Evolutionary conservation across 2,797 vertebrate species (phyloP).

Genomic region (Coranthus polyacanthus): DNA sequence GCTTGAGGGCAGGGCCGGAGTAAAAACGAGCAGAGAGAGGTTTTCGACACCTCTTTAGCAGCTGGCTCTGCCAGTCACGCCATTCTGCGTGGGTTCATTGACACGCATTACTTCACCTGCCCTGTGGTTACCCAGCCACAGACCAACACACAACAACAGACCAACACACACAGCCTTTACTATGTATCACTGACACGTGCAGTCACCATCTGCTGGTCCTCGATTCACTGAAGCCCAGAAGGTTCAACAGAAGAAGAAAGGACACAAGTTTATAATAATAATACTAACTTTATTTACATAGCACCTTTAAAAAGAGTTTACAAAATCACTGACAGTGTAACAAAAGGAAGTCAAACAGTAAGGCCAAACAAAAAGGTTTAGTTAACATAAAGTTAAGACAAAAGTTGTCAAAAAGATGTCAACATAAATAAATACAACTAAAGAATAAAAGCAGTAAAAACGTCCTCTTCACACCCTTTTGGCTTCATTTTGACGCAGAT

Average conservation of each 20-base stretch:
- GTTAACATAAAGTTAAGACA: too few species aligned
- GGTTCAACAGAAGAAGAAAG: constrained; percentile 11
- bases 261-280: background rate
- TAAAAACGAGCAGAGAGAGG: constrained; percentile 44
- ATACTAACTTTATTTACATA: too few species aligned
- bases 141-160: constrained; percentile 37
- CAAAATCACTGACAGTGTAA: too few species aligned
- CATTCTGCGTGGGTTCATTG: constrained; percentile 64
- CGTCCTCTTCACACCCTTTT: too few species aligned
- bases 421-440: too few species aligned
- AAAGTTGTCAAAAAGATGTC: too few species aligned
- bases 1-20: constrained; percentile 59
- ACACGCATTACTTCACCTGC: constrained; percentile 69
- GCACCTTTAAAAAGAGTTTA: too few species aligned
- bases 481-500: too few species aligned
- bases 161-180: too few species aligned
- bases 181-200: constrained; percentile 17
- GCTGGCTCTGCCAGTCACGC: constrained; percentile 72
- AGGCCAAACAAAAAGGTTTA: too few species aligned
- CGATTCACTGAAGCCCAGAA: background rate
- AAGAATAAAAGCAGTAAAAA: too few species aligned
- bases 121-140: constrained; percentile 42
- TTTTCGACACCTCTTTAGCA: constrained; percentile 74
- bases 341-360: too few species aligned
- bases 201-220: constrained; percentile 11